Evolutionary conservation across 2,797 vertebrate species (phyloP), one percentile per base, ranked within the genome.

Genomic region (Tenualosa thibaudeaui): DNA sequence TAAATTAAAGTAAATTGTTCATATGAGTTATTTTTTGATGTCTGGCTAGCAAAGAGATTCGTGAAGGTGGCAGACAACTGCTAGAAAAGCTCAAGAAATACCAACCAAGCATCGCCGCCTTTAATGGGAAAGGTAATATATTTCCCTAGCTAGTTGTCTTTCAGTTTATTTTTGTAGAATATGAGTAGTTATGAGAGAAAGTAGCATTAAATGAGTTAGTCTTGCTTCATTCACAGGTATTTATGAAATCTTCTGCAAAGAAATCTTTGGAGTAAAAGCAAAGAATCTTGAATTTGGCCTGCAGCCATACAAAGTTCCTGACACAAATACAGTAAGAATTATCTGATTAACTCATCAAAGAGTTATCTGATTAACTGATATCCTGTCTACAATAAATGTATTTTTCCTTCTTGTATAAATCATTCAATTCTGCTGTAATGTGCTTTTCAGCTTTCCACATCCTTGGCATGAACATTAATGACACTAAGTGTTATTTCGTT

Each of bases 221-320:
- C 19, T 78, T 43, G 37, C 58, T 49, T 12, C 10, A 15, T 40
- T 60, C 8, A 22, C 86, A 99, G 98, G 98, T 90, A 99, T 99
- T 95, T 99, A 99, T 93, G 98, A 99, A 95, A 99, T 98, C 91
- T 99, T 99, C 94, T 97, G 97, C 94, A 99, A 96, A 93, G 98
- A 99, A 93, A 97, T 97, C 82, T 99, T 99, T 90, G 98, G 98
- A 86, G 95, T 99, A 88, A 99, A 97, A 91, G 95, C 98, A 85
- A 99, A 99, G 93, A 99, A 98, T 81, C 93, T 99, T 50, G 98
- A 99, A 85, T 99, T 99, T 91, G 98, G 98, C 85, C 92, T 99
- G 81, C 98, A 99, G 89, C 98, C 98, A 2, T 97, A 99, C 93
- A 98, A 96, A 91, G 96, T 99, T 87, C 98, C 98, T 65, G 96